phyloP scores from a whole-genome alignment of 2,888 invertebrate species.

The Microchrysa polita region DNA sequence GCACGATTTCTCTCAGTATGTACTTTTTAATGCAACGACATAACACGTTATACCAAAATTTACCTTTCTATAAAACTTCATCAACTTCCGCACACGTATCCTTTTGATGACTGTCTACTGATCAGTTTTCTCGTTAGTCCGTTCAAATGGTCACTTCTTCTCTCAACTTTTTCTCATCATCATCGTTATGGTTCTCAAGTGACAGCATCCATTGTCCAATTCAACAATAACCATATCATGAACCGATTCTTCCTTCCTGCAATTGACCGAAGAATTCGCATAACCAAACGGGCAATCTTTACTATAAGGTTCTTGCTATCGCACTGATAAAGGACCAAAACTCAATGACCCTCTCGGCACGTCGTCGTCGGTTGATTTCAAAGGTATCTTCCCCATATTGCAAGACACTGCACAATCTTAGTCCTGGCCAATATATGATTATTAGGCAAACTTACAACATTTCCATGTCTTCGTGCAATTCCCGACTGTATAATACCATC shows the following conservation, averaged over 20 bases:
- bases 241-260: neutral
- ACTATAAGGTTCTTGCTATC: neutral
- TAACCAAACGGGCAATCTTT: neutral
- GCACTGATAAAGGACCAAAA: neutral
- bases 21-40: too few species aligned
- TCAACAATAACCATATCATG: neutral
- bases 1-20: too few species aligned
- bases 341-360: neutral
- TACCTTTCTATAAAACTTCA: too few species aligned
- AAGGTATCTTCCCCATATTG: neutral
- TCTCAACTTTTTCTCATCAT: neutral
- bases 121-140: neutral
- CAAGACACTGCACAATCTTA: neutral
- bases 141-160: neutral
- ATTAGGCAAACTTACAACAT: conserved; percentile 34
- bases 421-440: conserved; percentile 13
- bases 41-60: too few species aligned
- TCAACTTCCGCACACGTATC: neutral
- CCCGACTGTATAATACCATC: conserved; percentile 9
- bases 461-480: neutral
- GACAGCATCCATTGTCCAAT: neutral
- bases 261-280: neutral
- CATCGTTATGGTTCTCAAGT: neutral
- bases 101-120: neutral
- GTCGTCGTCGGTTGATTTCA: neutral